phyloP scores from a whole-genome alignment of 2,113 vertebrate genomes.

The Myotis brandtii region DNA sequence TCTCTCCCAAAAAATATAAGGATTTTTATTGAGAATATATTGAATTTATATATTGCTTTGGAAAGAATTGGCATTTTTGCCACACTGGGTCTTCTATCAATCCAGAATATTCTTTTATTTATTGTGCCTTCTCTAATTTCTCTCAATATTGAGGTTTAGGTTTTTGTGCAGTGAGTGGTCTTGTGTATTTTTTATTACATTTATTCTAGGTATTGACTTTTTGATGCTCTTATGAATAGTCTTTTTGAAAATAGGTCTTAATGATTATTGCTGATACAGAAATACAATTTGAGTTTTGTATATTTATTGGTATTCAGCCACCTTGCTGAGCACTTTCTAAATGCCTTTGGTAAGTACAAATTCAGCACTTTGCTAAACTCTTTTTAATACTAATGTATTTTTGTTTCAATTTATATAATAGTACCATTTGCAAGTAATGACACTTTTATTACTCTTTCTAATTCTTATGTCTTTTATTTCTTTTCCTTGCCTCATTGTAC shows the following conservation, averaged over 20 bases:
- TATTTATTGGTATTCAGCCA: not conserved
- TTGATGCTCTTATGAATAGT: not conserved
- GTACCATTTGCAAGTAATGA: not conserved
- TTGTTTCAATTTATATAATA: slow-evolving; percentile 10
- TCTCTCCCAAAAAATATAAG: not conserved
- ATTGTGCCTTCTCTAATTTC: not conserved
- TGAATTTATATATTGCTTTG: not conserved
- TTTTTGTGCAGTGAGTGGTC: not conserved
- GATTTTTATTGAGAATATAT: not conserved
- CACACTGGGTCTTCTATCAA: not conserved
- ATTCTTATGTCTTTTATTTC: not conserved
- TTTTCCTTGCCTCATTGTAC: not conserved
- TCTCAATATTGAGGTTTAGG: not conserved
- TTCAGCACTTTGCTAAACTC: not conserved
- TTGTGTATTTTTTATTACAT: not conserved
- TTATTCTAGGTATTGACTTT: not conserved
- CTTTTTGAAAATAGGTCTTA: not conserved
- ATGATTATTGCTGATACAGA: not conserved
- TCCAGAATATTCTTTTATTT: not conserved
- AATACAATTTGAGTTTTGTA: not conserved
- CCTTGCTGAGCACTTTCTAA: not conserved
- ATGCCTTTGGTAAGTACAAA: not conserved
- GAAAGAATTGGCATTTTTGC: not conserved
- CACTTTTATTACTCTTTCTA: not conserved
- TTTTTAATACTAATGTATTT: slow-evolving; percentile 23